phyloP scores from a whole-genome alignment of 2,888 invertebrate species.

The Malachius bipustulatus region DNA sequence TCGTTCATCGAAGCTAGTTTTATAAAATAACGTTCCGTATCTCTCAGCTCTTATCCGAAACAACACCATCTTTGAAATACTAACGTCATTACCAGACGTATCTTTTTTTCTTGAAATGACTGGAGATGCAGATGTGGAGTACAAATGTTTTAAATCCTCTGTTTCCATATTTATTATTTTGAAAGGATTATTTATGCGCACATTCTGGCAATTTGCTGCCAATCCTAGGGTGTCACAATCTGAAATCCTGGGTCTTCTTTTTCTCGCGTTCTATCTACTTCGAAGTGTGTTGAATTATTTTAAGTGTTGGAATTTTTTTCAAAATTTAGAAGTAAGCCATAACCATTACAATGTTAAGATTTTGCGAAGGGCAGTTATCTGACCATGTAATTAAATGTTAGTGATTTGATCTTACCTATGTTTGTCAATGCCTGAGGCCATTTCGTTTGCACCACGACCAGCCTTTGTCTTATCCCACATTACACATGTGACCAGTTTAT shows the following conservation, averaged over 20 bases:
- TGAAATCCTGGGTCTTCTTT: not conserved
- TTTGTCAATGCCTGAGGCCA: slow-evolving; percentile 2
- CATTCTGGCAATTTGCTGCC: slow-evolving; percentile 2
- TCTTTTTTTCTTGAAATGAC: slow-evolving; percentile 1
- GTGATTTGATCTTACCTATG: slow-evolving; percentile 3
- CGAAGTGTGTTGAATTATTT: slow-evolving; percentile 1
- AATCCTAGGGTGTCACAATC: slow-evolving; percentile 3
- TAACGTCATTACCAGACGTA: slow-evolving; percentile 3
- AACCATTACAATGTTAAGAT: slow-evolving; percentile 1
- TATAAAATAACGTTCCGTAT: slow-evolving; percentile 1
- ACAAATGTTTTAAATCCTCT: not conserved
- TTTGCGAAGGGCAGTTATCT: slow-evolving; percentile 2
- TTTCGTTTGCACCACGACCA: slow-evolving; percentile 2
- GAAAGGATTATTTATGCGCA: slow-evolving; percentile 2
- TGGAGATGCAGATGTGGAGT: not conserved
- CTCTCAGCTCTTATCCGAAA: slow-evolving; percentile 1
- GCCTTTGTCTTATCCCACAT: slow-evolving; percentile 3
- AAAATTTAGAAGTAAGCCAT: not conserved
- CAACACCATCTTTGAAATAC: slow-evolving; percentile 2
- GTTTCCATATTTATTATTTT: not conserved
- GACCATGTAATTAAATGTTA: slow-evolving; percentile 1
- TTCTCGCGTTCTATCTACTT: not conserved
- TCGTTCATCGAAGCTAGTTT: slow-evolving; percentile 3
- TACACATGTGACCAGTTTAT: slow-evolving; percentile 3
- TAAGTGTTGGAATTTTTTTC: slow-evolving; percentile 3